phyloP scores from a whole-genome alignment of 2,888 invertebrate species.

The Macrophya annulata region DNA sequence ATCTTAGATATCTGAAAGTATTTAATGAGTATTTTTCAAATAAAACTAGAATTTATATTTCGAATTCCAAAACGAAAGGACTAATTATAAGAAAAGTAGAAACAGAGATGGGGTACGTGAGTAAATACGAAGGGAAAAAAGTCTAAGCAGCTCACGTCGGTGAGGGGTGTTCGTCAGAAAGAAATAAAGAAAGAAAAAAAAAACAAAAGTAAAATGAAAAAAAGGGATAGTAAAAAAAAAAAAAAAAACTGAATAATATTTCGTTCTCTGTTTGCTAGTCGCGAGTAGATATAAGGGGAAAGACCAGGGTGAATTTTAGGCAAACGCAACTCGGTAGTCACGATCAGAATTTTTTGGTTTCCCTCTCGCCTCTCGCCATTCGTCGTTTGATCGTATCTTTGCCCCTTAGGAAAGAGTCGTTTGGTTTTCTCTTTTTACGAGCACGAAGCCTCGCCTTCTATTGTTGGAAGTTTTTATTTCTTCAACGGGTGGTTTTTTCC shows the following conservation, averaged over 20 bases:
- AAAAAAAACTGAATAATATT: slow-evolving; percentile 6
- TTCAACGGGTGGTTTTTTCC: background rate
- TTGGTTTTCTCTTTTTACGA: slow-evolving; percentile 35
- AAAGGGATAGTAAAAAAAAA: too few species aligned
- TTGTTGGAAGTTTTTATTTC: slow-evolving; percentile 37
- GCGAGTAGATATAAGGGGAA: background rate
- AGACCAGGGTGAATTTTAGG: background rate
- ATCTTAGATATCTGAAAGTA: too few species aligned
- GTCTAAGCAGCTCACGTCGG: slow-evolving; percentile 6
- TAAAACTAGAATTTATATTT: too few species aligned
- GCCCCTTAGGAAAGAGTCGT: slow-evolving; percentile 19
- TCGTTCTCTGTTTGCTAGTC: background rate
- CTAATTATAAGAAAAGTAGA: background rate
- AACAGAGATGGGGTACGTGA: background rate
- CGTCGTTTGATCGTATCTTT: slow-evolving; percentile 45
- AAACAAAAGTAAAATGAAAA: background rate
- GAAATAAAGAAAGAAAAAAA: background rate
- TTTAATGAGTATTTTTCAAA: too few species aligned
- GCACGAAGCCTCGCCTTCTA: background rate
- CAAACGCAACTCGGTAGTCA: background rate
- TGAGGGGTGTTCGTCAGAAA: background rate
- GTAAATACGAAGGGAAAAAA: background rate
- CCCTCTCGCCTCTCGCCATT: slow-evolving; percentile 28
- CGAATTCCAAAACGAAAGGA: background rate
- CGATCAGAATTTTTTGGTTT: slow-evolving; percentile 26